Evolutionary conservation across 2,888 invertebrate species (phyloP).

Genomic region (Watsonalla binaria): DNA sequence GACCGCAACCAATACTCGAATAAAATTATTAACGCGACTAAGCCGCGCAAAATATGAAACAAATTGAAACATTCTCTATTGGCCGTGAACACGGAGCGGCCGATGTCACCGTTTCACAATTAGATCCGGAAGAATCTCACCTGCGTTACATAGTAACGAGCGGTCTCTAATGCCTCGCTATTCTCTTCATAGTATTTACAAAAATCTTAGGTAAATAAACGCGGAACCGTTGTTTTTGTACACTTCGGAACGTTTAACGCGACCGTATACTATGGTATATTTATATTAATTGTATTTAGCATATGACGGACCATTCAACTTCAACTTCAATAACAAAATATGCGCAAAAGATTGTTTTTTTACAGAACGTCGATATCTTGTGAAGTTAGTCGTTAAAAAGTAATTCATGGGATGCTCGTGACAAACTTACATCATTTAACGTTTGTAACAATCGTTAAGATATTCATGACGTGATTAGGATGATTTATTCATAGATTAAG

Average conservation of each 20-base stretch:
- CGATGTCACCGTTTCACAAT: constrained; percentile 53
- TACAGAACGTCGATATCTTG: too few relatives aligned
- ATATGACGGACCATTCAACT: not conserved
- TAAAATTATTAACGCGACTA: constrained; percentile 38
- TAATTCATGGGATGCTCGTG: too few relatives aligned
- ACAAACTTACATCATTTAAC: too few relatives aligned
- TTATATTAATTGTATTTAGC: not conserved
- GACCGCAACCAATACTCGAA: constrained; percentile 41
- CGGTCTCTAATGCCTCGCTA: constrained; percentile 49
- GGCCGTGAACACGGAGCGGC: constrained; percentile 19
- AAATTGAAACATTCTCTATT: constrained; percentile 29
- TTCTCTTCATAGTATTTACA: constrained; percentile 36
- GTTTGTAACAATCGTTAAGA: too few relatives aligned
- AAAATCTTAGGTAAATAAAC: constrained; percentile 35
- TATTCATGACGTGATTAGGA: too few relatives aligned
- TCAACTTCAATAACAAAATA: not conserved
- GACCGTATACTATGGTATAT: not conserved
- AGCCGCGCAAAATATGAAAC: constrained; percentile 37
- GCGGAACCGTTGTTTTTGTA: constrained; percentile 5
- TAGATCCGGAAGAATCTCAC: constrained; percentile 68
- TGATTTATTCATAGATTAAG: too few relatives aligned
- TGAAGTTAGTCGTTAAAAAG: too few relatives aligned
- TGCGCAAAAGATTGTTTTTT: too few relatives aligned
- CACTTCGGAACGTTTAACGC: not conserved
- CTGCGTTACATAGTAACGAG: constrained; percentile 34